phyloP scores from a whole-genome alignment of 2,113 vertebrate genomes.

The Redunca redunca region DNA sequence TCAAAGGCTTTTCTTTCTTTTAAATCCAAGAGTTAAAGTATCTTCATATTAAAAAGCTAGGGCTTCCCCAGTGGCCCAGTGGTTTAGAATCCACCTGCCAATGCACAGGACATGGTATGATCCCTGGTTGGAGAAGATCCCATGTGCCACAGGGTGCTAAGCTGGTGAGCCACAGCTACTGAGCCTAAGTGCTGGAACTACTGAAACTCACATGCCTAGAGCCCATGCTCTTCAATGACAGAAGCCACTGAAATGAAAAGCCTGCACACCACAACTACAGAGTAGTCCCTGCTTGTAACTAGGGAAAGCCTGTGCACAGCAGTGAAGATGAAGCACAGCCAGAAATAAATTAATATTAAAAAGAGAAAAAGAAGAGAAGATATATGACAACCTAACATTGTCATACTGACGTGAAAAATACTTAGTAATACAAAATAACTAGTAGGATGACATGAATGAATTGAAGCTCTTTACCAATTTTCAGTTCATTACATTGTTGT shows the following conservation, averaged over 20 bases:
- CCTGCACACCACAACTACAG: background rate
- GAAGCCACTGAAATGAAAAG: background rate
- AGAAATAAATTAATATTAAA: background rate
- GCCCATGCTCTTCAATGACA: background rate
- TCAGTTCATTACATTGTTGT: background rate
- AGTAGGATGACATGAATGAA: background rate
- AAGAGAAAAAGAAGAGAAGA: background rate
- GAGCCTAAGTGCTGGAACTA: background rate
- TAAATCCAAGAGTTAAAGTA: background rate
- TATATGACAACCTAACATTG: background rate
- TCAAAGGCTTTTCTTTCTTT: background rate
- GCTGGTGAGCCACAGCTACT: background rate
- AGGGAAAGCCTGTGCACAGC: background rate
- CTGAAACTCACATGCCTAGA: background rate
- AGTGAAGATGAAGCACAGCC: background rate
- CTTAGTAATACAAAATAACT: background rate
- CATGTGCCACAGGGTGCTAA: background rate
- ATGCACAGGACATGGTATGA: background rate
- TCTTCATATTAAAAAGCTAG: background rate
- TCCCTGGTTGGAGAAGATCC: background rate
- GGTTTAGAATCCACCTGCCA: background rate
- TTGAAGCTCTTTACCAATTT: background rate
- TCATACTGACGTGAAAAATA: background rate
- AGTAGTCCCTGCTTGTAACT: accelerated
- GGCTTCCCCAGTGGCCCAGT: background rate